Base-by-base conservation (phyloP, 2,888 invertebrate species). In the Eilema sororculum region DNA sequence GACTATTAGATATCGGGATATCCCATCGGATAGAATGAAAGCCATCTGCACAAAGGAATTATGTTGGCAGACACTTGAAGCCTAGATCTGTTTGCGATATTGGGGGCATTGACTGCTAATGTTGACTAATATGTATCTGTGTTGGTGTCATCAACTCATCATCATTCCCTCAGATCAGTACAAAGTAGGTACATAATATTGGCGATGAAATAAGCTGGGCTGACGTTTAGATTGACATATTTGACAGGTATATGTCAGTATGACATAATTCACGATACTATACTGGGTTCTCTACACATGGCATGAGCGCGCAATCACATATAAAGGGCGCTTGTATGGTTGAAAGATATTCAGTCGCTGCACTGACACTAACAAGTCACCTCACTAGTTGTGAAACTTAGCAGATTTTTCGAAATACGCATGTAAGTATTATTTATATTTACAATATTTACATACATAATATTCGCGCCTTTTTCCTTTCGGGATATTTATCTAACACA, bases 21-120 rank as follows among this genome's bases (percentile, higher is more conserved):
- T 62, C 41, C 41, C 62, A 62, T 16, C 62, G 41, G 62, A 62
- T 62, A 64, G 46, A 78, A 80, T 79, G 75, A 73, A 76, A 70
- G 52, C 61, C 59, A 66, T 57, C 22, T 60, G 37, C 46, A 56
- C 46, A 62, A 30, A 57, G 59, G 41, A 65, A 60, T n/a, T 66
- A 25, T 58, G 57, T 61, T 46, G 24, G 20, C 46, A 24, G 24
- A 52, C 56, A 61, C 24, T 58, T 66, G 68, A 62, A 52, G 25
- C 12, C 16, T 58, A 25, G 67, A 60, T 56, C 58, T 59, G n/a
- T 9, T 22, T 28, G 25, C 41, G 57, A 72, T 65, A 57, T 65
- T 24, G 56, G 22, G 65, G 57, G 52, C 57, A 37, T 57, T 65
- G 65, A 65, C 65, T 65, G 5, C 16, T 56, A 20, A 37, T 57